Evolutionary conservation across 2,113 vertebrate genomes (phyloP), one percentile per base, ranked within the genome.

Genomic region (Pipra filicauda): DNA sequence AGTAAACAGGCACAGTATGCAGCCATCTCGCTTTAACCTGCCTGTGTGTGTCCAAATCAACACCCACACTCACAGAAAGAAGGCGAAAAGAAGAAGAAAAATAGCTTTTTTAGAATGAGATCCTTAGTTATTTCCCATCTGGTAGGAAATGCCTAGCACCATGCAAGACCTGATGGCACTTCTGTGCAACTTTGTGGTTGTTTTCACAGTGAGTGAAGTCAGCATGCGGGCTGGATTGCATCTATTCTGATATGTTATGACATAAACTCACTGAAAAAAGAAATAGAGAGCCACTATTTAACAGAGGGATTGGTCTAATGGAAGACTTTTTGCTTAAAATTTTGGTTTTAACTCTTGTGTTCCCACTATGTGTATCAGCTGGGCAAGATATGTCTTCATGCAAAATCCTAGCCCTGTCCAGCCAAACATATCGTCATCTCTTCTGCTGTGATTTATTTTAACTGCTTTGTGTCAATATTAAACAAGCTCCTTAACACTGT

Each of bases 401-500:
- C 43, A 66, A 81, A 94, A 80, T 67, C 15, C 19, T 18, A 76
- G 12, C 30, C 35, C 52, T n/a, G 37, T 44, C 74, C 52, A 88
- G 22, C 8, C 48, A 59, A 35, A 67, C 27, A 33, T 21, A 57
- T 20, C 13, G 21, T 88, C 28, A 43, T 85, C 52, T 83, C 22
- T 83, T 88, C 23, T 83, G 39, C 43, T 92, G 28, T 74, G 57
- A 69, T 92, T 92, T 86, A 67, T 90, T 96, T 96, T 88, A 77
- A 27, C 35, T 81, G 33, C 11, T 88, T 86, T 69, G 9, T 93
- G 64, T 86, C 59, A 69, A 6, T 57, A 55, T 81, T 81, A 74
- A 80, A 74, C 33, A 64, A 64, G 17, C 1, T 70, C 21, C 55
- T 88, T 86, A 90, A 83, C 61, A 57, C 22, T 67, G 74, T n/a